phyloP scores from a whole-genome alignment of 2,888 invertebrate species.

The Tenthredo notha region DNA sequence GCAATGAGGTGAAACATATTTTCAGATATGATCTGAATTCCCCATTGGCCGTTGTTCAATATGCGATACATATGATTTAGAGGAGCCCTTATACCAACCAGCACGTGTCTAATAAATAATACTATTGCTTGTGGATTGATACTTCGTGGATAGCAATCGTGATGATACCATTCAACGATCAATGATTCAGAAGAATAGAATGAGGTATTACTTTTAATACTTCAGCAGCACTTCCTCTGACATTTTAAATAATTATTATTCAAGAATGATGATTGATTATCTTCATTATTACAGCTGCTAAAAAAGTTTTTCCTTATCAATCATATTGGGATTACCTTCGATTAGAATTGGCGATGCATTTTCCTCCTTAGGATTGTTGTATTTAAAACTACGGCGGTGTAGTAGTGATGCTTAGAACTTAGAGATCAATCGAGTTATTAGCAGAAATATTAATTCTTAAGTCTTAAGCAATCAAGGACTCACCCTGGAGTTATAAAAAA shows the following conservation, averaged over 20 bases:
- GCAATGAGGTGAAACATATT: slow-evolving; percentile 28
- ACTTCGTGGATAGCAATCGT: slow-evolving; percentile 40
- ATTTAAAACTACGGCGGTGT: background rate
- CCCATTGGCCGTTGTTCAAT: slow-evolving; percentile 11
- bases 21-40: slow-evolving; percentile 34
- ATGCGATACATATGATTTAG: background rate
- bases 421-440: background rate
- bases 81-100: slow-evolving; percentile 32
- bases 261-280: background rate
- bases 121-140: slow-evolving; percentile 35
- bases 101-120: slow-evolving; percentile 26
- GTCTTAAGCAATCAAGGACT: background rate
- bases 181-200: slow-evolving; percentile 34
- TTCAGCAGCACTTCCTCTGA: slow-evolving; percentile 3
- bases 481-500: background rate
- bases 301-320: slow-evolving; percentile 16
- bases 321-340: background rate
- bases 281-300: background rate
- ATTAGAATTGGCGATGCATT: background rate
- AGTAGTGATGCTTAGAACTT: background rate
- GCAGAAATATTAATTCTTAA: background rate
- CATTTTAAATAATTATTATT: background rate
- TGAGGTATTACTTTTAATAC: slow-evolving; percentile 42
- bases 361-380: background rate
- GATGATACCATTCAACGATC: slow-evolving; percentile 29